A percentile compares a stretch with the other conserved stretches of the same genome.
Evolutionary conservation across 2,113 vertebrate genomes (phyloP).

Genomic region (Carettochelys insculpta): DNA sequence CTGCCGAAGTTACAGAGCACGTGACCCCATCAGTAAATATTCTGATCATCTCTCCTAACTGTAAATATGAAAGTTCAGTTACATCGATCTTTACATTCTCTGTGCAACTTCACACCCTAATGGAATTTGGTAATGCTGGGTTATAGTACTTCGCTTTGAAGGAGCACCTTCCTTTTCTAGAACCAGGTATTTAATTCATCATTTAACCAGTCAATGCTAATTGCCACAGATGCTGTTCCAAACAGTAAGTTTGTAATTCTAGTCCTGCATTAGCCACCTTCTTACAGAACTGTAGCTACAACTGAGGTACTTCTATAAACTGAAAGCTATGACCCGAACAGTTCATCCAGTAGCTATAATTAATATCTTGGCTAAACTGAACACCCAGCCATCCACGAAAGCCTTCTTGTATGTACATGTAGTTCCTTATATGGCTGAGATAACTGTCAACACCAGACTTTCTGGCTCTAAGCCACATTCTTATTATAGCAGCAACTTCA

Average conservation of each 20-base stretch:
- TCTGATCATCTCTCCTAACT: background rate
- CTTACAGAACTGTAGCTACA: rapidly evolving
- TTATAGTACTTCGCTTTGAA: background rate
- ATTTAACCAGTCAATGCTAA: background rate
- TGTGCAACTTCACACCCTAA: background rate
- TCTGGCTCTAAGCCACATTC: conserved; percentile 34
- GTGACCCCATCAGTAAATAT: background rate
- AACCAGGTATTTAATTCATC: background rate
- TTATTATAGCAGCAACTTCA: conserved; percentile 70
- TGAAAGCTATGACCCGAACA: background rate
- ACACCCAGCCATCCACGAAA: conserved; percentile 20
- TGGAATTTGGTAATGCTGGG: background rate
- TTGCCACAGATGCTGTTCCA: background rate
- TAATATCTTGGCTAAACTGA: conserved; percentile 52
- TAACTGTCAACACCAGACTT: conserved; percentile 29
- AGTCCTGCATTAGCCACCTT: background rate
- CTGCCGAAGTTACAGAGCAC: background rate
- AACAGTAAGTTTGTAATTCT: background rate
- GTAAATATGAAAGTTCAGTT: background rate
- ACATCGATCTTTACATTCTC: background rate
- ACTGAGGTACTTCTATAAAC: background rate
- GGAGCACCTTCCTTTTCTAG: background rate
- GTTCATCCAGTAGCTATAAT: conserved; percentile 53
- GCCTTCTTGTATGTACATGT: background rate
- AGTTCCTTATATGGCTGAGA: conserved; percentile 62